Base-by-base conservation (phyloP, 2,113 vertebrate genomes). In the Acanthochromis polyacanthus region DNA sequence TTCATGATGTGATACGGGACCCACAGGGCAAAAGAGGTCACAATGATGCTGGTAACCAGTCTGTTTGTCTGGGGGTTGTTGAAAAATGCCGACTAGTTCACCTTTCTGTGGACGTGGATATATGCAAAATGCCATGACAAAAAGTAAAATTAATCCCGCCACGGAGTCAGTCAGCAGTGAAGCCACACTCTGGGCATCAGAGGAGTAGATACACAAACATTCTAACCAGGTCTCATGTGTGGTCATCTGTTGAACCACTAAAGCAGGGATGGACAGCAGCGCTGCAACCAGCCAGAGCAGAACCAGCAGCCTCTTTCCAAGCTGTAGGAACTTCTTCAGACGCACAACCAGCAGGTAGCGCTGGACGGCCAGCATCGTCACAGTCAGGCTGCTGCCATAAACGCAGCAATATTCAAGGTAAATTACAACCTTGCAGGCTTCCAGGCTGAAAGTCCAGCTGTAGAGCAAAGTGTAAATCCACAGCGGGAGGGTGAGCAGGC, bases 331-430 rank as follows among this genome's bases (percentile, higher is more conserved):
- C 1, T 0, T 68, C 14, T 83, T 62, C 48, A 28, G 53, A 8
- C 59, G 2, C 6, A 83, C 63, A 66, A 87, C 77, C 59, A 67
- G 70, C 2, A 87, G 19, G 74, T 76, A 87, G 19, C 80, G 80
- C 51, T 81, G 82, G 12, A 88, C 7, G 10, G 85, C 79, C 17
- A 88, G 70, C 1, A 3, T 4, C 1, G 46, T 71, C 59, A 81
- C 82, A 10, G 85, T 88, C 53, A 85, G 30, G 25, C 64, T 1
- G 32, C 80, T 85, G 12, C 15, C 0, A 14, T 79, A 28, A 22
- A 81, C 1, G 19, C 74, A 28, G 63, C 69, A 78, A 30, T 75
- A 61, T 1, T 40, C 0, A 0, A 72, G 1, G 56, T 75, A 85
- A 0, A 28, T 0, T 0, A 80, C 2, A 1, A 82, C 5, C 73